Evolutionary conservation across 2,888 invertebrate species (phyloP).

Genomic region (Steromphala cineraria): DNA sequence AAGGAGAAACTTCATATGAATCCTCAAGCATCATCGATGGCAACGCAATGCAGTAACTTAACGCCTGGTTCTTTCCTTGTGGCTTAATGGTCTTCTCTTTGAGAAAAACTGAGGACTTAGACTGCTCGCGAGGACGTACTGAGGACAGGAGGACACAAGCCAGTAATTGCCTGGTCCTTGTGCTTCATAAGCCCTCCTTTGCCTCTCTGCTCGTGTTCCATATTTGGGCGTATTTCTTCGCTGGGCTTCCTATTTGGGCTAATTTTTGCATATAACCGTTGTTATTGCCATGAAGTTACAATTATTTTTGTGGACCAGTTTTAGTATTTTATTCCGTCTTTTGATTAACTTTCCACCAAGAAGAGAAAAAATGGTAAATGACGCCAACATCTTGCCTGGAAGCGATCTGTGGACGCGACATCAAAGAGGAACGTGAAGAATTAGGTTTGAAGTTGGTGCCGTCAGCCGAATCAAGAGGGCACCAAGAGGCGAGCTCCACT

Average conservation of each 20-base stretch:
- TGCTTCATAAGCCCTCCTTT: neutral
- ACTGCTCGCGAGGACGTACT: too few relatives aligned
- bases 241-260: neutral
- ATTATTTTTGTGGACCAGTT: conserved; percentile 7
- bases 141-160: too few relatives aligned
- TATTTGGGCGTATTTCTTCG: too few relatives aligned
- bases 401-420: neutral
- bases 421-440: neutral
- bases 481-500: too few relatives aligned
- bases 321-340: conserved; percentile 17
- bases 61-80: too few relatives aligned
- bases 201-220: neutral
- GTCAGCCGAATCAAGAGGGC: neutral
- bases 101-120: too few relatives aligned
- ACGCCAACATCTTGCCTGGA: neutral
- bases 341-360: conserved; percentile 18
- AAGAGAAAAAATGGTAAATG: conserved; percentile 1
- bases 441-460: neutral
- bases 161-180: too few relatives aligned
- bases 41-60: too few relatives aligned
- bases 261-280: neutral
- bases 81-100: too few relatives aligned
- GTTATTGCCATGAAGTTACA: neutral
- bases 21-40: too few relatives aligned
- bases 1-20: too few relatives aligned